Evolutionary conservation across 1,140 invertebrate genomes (phyloP), one percentile per base, ranked within the genome.

Genomic region (Araneus ventricosus): DNA sequence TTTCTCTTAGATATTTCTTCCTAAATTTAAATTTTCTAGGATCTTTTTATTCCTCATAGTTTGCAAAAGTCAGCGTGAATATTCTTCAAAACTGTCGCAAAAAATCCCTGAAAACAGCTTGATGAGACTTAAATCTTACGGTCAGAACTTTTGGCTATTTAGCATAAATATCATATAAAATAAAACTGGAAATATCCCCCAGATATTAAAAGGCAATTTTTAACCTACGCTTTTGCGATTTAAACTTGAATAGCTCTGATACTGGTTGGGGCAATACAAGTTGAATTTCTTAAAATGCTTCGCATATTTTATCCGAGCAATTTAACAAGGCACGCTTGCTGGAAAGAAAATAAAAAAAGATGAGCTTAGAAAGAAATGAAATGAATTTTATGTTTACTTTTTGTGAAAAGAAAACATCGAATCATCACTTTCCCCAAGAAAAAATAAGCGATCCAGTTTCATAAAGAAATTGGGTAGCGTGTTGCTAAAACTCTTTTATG

Each of bases 321-420:
- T 82, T 52, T 82, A 82, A 27, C 80, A 52, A 82, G 39, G 24
- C 22, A 24, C 27, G 39, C 45, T 30, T 52, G 41, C 80, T n/a
- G 45, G 45, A 52, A 79, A 34, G 14, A 30, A 34, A 79, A 79
- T 24, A 20, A 20, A 79, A 79, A 41, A 82, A 82, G 22, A n/a
- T 27, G 39, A 45, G 30, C 8, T 45, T 82, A 10, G 6, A 24
- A 41, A 41, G 80, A 52, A 52, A 82, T 41, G 27, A 82, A 82
- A 82, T 82, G 80, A 82, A 82, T 82, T 45, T 45, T 17, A 52
- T 82, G 80, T 45, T 82, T 82, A 82, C 39, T 82, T 82, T 75
- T 30, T 39, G 17, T 30, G 22, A 82, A 82, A 82, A 82, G 80
- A 41, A 82, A 82, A 82, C 41, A 82, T 27, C n/a, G 80, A 82